phyloP scores from a whole-genome alignment of 2,888 invertebrate genomes.

The Lymantria dispar region DNA sequence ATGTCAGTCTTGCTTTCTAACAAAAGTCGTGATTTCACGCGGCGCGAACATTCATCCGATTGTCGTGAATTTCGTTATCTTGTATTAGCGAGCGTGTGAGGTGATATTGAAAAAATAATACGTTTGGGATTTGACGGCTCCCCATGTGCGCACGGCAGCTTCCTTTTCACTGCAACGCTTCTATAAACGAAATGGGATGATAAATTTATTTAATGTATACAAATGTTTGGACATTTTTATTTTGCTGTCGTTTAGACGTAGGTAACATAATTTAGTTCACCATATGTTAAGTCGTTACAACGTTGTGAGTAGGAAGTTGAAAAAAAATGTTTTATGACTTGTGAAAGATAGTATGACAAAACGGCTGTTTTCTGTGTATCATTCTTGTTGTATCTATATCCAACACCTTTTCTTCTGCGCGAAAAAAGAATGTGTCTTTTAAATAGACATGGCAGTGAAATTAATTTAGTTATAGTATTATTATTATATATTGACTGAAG shows the following conservation, averaged over 20 bases:
- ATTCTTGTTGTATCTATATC: slow-evolving; percentile 48
- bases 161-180: slow-evolving; percentile 71
- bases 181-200: slow-evolving; percentile 75
- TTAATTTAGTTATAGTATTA: slow-evolving; percentile 39
- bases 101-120: slow-evolving; percentile 80
- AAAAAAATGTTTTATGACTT: slow-evolving; percentile 76
- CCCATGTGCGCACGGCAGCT: slow-evolving; percentile 78
- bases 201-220: slow-evolving; percentile 82
- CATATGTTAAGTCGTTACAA: slow-evolving; percentile 75
- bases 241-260: slow-evolving; percentile 78
- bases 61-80: slow-evolving; percentile 78
- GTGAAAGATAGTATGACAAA: slow-evolving; percentile 71
- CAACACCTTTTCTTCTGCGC: slow-evolving; percentile 39
- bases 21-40: slow-evolving; percentile 80
- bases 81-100: slow-evolving; percentile 70
- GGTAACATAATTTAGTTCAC: slow-evolving; percentile 80
- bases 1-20: slow-evolving; percentile 59
- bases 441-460: slow-evolving; percentile 42
- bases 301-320: slow-evolving; percentile 75
- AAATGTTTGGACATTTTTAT: slow-evolving; percentile 83
- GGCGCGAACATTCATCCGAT: slow-evolving; percentile 79
- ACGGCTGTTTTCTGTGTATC: slow-evolving; percentile 55
- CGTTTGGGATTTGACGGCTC: slow-evolving; percentile 78
- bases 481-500: slow-evolving; percentile 7
- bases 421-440: slow-evolving; percentile 49